Evolutionary conservation across 2,113 vertebrate species (phyloP).

Genomic region (Ammodytes dubius): DNA sequence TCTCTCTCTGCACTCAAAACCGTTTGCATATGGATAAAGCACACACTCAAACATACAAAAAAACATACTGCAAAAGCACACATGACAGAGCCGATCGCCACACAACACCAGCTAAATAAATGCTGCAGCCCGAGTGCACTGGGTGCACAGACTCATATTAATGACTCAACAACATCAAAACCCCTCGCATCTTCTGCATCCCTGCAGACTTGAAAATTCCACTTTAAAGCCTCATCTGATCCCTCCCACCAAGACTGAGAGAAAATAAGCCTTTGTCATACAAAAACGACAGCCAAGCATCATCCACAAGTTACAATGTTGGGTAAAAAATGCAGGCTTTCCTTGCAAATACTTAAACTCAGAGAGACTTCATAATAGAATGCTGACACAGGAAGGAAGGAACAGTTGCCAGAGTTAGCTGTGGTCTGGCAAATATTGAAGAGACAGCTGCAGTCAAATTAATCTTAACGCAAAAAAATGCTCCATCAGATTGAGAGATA

Average conservation of each 20-base stretch:
- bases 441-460: constrained; percentile 3
- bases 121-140: constrained; percentile 50
- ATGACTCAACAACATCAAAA: constrained; percentile 83
- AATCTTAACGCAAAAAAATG: background rate
- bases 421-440: background rate
- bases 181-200: constrained; percentile 73
- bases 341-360: constrained; percentile 36
- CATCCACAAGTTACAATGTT: constrained; percentile 48
- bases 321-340: constrained; percentile 48
- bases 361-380: constrained; percentile 44
- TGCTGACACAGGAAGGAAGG: constrained; percentile 8
- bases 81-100: constrained; percentile 30
- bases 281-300: constrained; percentile 37
- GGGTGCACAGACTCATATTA: constrained; percentile 77
- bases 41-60: constrained; percentile 35
- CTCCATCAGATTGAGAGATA: background rate
- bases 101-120: constrained; percentile 68
- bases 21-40: constrained; percentile 49
- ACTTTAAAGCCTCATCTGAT: constrained; percentile 70
- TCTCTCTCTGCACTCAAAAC: constrained; percentile 32
- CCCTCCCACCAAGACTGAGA: constrained; percentile 53
- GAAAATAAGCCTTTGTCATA: constrained; percentile 52
- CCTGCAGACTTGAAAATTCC: constrained; percentile 65
- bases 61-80: constrained; percentile 35
- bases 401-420: background rate